Conservation (phyloP, 2,797 vertebrate species). For the Mionectes olivaceus region DNA sequence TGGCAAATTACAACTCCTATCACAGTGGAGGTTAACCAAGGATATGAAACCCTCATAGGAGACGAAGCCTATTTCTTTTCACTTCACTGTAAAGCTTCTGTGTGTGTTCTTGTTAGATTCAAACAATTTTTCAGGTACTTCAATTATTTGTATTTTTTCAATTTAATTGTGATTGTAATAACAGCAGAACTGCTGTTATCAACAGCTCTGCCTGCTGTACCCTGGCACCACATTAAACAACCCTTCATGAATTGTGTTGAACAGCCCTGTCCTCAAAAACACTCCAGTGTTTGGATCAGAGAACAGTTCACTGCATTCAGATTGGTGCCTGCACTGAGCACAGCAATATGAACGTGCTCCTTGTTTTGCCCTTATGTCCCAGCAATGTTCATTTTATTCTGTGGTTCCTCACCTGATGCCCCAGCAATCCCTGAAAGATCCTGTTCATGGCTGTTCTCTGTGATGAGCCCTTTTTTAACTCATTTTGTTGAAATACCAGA, state of each 20-base stretch:
- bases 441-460: not conserved
- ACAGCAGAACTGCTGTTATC: not conserved
- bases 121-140: not conserved
- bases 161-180: not conserved
- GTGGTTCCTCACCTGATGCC: not conserved
- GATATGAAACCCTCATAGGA: not conserved
- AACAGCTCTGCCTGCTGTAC: not conserved
- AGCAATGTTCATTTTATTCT: not conserved
- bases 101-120: not conserved
- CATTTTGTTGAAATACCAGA: not conserved
- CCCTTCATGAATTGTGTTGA: rapidly evolving
- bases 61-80: not conserved
- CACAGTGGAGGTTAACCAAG: not conserved
- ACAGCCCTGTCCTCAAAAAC: not conserved
- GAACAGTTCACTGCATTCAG: not conserved
- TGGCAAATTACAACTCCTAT: not conserved
- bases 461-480: not conserved
- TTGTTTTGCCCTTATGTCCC: not conserved
- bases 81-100: not conserved
- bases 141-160: not conserved
- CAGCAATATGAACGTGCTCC: rapidly evolving
- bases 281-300: not conserved
- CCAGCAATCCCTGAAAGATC: not conserved
- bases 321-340: not conserved
- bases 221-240: not conserved